phyloP scores from a whole-genome alignment of 2,888 invertebrate genomes.

The Diaphora mendica region DNA sequence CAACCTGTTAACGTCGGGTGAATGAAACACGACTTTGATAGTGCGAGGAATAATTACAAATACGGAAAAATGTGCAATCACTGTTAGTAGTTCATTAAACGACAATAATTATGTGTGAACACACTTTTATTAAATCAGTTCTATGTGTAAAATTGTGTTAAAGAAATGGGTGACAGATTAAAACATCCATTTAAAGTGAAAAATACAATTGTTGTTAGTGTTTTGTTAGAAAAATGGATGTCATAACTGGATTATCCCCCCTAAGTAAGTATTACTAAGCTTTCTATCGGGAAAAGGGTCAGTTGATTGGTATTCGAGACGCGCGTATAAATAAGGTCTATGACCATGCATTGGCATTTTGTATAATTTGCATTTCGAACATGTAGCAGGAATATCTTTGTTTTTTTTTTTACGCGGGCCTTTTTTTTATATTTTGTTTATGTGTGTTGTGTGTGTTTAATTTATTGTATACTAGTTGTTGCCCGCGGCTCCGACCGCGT shows the following conservation, averaged over 20 bases:
- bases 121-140: slow-evolving; percentile 40
- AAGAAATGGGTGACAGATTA: slow-evolving; percentile 83
- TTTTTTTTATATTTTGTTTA: slow-evolving; percentile 4
- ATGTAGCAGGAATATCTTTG: slow-evolving; percentile 7
- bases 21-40: slow-evolving; percentile 57
- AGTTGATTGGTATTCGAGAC: slow-evolving; percentile 40
- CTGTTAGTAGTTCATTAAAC: slow-evolving; percentile 58
- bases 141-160: slow-evolving; percentile 63
- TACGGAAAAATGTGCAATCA: slow-evolving; percentile 71
- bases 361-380: slow-evolving; percentile 29
- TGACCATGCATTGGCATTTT: slow-evolving; percentile 43
- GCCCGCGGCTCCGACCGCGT: too few relatives aligned
- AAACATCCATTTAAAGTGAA: slow-evolving; percentile 82
- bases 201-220: slow-evolving; percentile 63
- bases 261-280: slow-evolving; percentile 72
- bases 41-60: slow-evolving; percentile 62
- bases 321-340: slow-evolving; percentile 30
- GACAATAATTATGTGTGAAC: slow-evolving; percentile 48
- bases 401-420: slow-evolving; percentile 8
- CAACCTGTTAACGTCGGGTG: slow-evolving; percentile 48
- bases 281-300: slow-evolving; percentile 50
- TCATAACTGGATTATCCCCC: slow-evolving; percentile 75
- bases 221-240: slow-evolving; percentile 75
- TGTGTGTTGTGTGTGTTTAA: neutral
- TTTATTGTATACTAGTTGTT: too few relatives aligned